A percentile compares a stretch with the other conserved stretches of the same genome.
Evolutionary conservation across 2,888 invertebrate genomes (phyloP).

Genomic region (Gasteruption jaculator): DNA sequence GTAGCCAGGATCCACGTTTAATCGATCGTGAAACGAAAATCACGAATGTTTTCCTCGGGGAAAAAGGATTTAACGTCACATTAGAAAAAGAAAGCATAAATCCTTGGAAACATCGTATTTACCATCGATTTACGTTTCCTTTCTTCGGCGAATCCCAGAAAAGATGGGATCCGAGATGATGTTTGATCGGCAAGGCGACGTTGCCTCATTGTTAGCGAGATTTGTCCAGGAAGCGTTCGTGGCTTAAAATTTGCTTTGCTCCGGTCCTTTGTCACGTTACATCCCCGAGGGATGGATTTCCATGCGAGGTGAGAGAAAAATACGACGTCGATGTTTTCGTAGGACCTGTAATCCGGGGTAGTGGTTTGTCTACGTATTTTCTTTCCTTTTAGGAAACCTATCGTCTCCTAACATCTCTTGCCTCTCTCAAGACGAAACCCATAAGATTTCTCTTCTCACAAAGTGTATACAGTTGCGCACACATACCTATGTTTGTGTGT

Average conservation of each 20-base stretch:
- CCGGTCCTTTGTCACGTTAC: constrained; percentile 25
- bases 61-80: too few relatives aligned
- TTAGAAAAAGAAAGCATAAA: too few relatives aligned
- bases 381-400: constrained; percentile 14
- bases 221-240: constrained; percentile 18
- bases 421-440: too few relatives aligned
- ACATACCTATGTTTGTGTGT: constrained; percentile 14
- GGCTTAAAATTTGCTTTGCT: constrained; percentile 26
- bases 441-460: constrained; percentile 25
- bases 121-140: too few relatives aligned
- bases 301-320: constrained; percentile 6
- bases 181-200: constrained; percentile 1
- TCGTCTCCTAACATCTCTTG: constrained; percentile 22
- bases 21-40: too few relatives aligned
- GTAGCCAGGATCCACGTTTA: too few relatives aligned
- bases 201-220: constrained; percentile 15
- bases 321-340: constrained; percentile 27
- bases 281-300: constrained; percentile 13
- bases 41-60: too few relatives aligned
- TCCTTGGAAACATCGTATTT: too few relatives aligned
- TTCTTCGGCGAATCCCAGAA: too few relatives aligned
- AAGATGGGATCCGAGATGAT: too few relatives aligned
- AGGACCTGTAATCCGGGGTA: constrained; percentile 27
- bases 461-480: too few relatives aligned
- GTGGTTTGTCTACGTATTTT: constrained; percentile 21